phyloP scores from a whole-genome alignment of 1,140 invertebrate genomes.

The Drosophila pectinifera region DNA sequence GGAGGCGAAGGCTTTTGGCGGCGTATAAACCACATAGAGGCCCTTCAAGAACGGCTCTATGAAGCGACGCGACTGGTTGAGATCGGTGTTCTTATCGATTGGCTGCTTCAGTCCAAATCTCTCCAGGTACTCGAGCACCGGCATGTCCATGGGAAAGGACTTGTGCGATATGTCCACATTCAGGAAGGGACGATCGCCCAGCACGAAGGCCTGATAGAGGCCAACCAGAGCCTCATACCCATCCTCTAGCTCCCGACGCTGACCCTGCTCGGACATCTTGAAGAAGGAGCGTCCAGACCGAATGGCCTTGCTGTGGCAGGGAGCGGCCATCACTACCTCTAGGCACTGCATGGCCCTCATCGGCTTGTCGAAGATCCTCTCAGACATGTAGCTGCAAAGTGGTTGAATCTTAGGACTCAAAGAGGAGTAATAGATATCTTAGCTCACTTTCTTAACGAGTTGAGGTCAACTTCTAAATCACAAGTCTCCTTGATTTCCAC shows the following conservation, averaged over 20 bases:
- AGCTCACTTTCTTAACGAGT: slow-evolving; percentile 85
- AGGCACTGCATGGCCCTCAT: slow-evolving; percentile 91
- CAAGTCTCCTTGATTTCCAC: slow-evolving; percentile 87
- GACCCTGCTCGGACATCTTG: slow-evolving; percentile 55
- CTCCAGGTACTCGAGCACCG: slow-evolving; percentile 84
- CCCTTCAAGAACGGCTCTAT: slow-evolving; percentile 52
- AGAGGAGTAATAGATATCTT: too few species aligned
- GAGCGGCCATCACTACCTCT: slow-evolving; percentile 90
- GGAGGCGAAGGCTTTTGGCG: slow-evolving; percentile 54
- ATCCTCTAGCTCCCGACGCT: slow-evolving; percentile 85
- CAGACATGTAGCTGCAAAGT: slow-evolving; percentile 69
- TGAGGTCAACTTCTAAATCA: slow-evolving; percentile 86
- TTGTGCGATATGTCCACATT: slow-evolving; percentile 92
- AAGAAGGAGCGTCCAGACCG: slow-evolving; percentile 85
- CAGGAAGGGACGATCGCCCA: slow-evolving; percentile 89
- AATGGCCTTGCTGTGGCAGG: slow-evolving; percentile 86
- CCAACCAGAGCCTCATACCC: slow-evolving; percentile 91
- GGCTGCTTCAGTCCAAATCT: slow-evolving; percentile 4
- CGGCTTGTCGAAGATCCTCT: slow-evolving; percentile 85
- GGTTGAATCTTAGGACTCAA: neutral
- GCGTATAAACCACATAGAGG: slow-evolving; percentile 64
- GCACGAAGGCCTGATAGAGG: slow-evolving; percentile 90
- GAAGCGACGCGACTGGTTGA: neutral
- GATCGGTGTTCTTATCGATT: neutral
- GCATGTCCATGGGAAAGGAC: slow-evolving; percentile 87